Percentiles rank a stretch among this genome's conserved stretches.
These are phyloP conservation scores for Callipepla californica DNA, from an alignment of 2,113 vertebrate genomes.

Conservation along the genomic window DNA sequence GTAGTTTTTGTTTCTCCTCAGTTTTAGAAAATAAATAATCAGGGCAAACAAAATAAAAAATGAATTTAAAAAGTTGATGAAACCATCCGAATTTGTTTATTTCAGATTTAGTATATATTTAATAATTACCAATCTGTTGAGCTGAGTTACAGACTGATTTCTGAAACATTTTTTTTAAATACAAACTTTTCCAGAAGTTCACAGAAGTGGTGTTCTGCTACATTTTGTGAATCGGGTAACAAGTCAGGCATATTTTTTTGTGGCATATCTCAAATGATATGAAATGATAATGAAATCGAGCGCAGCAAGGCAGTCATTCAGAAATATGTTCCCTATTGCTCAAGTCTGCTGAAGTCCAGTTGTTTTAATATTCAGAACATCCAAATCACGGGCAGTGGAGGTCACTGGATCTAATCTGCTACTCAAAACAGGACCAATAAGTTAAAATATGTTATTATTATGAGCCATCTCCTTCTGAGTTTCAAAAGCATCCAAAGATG, in stretches of 20 bases:
- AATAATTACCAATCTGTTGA: neutral
- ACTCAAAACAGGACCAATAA: neutral
- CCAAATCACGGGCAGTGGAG: accelerated
- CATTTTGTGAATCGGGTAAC: neutral
- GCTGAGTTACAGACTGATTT: neutral
- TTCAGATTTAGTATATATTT: neutral
- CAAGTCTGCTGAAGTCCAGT: neutral
- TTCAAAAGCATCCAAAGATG: conserved; percentile 10
- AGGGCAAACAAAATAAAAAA: neutral
- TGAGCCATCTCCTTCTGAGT: neutral
- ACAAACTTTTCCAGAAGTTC: neutral
- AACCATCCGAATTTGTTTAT: neutral
- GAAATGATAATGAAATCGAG: neutral
- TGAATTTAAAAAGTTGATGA: neutral
- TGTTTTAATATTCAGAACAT: neutral
- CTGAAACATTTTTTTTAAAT: neutral
- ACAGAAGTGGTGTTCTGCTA: neutral
- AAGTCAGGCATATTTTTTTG: neutral
- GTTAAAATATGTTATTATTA: neutral
- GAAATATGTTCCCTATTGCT: neutral
- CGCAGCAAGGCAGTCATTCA: neutral
- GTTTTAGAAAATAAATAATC: neutral
- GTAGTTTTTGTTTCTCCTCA: neutral
- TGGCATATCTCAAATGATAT: neutral
- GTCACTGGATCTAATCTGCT: neutral